Percentiles rank a stretch among this genome's conserved stretches.
Evolutionary conservation across 1,140 invertebrate species (phyloP).

Genomic region (Drosophila bocqueti): DNA sequence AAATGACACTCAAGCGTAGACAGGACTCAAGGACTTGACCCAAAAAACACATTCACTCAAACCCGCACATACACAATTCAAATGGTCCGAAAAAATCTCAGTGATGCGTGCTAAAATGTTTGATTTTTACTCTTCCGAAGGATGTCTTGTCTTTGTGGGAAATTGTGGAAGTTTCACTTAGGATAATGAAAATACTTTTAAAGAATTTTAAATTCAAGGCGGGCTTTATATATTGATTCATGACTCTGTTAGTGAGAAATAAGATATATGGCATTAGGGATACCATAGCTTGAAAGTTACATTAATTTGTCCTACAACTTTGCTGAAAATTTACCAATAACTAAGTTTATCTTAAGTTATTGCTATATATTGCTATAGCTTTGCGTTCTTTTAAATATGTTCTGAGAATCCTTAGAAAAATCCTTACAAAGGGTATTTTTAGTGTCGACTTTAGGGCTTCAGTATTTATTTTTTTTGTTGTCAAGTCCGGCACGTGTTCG

Average conservation of each 20-base stretch:
- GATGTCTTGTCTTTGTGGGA: background rate
- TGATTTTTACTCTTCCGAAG: constrained; percentile 46
- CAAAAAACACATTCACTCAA: constrained; percentile 26
- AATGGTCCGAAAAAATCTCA: constrained; percentile 52
- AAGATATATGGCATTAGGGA: background rate
- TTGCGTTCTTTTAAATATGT: background rate
- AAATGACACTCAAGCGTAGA: constrained; percentile 64
- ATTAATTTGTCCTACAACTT: background rate
- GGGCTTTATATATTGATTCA: background rate
- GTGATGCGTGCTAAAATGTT: constrained; percentile 59
- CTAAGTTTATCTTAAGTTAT: background rate
- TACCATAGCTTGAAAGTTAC: background rate
- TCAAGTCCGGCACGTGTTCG: constrained; percentile 29
- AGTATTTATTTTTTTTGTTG: constrained; percentile 5
- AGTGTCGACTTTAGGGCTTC: constrained; percentile 1
- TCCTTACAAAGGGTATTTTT: constrained; percentile 7
- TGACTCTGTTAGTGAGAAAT: no score
- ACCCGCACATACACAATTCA: constrained; percentile 29
- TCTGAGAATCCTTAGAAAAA: background rate
- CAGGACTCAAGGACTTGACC: constrained; percentile 23
- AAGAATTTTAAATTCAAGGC: background rate
- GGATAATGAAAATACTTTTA: background rate
- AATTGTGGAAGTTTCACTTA: background rate
- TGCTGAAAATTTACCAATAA: background rate
- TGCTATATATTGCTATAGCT: background rate